Percentiles rank a stretch among this genome's conserved stretches.
Conservation (phyloP, 2,888 invertebrate species). For the Spialia ferax region DNA sequence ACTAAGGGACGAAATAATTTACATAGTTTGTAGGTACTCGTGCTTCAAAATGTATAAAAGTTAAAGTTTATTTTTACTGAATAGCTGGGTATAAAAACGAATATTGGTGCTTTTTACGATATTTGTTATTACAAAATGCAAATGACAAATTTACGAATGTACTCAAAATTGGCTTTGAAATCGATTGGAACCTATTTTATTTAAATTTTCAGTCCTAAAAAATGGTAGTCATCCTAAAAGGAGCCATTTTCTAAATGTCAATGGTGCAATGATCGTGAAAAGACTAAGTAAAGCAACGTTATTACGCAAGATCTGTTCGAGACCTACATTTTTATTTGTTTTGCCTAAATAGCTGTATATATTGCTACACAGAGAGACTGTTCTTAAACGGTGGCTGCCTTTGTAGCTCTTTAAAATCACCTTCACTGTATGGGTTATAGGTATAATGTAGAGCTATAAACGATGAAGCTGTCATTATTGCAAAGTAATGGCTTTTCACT, state of each 20-base stretch:
- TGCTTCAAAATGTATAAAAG: too few relatives aligned
- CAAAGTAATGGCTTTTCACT: too few relatives aligned
- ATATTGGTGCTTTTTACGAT: too few relatives aligned
- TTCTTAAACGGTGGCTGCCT: not conserved
- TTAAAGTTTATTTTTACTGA: too few relatives aligned
- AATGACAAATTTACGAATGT: not conserved
- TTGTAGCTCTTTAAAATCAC: not conserved
- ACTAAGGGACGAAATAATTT: too few relatives aligned
- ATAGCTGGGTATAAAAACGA: too few relatives aligned
- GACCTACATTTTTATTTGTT: slow-evolving; percentile 29
- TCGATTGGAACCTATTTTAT: not conserved
- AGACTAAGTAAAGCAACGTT: slow-evolving; percentile 8
- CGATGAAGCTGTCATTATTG: not conserved
- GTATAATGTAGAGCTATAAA: not conserved
- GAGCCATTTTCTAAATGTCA: slow-evolving; percentile 24
- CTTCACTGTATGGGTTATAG: not conserved
- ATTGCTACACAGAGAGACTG: not conserved
- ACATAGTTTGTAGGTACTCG: too few relatives aligned
- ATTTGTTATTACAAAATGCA: too few relatives aligned
- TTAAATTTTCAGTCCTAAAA: too few relatives aligned
- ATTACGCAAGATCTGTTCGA: slow-evolving; percentile 19
- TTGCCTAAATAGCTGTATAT: not conserved
- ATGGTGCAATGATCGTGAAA: not conserved
- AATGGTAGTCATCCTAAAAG: not conserved
- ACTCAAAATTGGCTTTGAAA: not conserved